These are phyloP conservation scores for Oligia latruncula DNA, from an alignment of 2,888 invertebrate species.

Conservation along the genomic window DNA sequence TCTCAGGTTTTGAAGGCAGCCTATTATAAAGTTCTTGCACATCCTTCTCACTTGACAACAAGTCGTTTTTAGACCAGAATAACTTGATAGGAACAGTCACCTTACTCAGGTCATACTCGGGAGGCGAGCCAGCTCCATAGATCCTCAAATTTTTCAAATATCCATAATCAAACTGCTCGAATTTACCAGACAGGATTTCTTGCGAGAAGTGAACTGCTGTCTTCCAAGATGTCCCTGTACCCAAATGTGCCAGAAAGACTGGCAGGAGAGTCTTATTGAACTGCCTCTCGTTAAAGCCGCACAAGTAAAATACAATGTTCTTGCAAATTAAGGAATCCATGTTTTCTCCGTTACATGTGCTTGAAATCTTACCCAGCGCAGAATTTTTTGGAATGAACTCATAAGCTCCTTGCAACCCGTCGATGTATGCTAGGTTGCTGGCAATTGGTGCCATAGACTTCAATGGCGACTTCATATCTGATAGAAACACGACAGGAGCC, in stretches of 20 bases:
- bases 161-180: constrained; percentile 93
- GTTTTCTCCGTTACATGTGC: constrained; percentile 89
- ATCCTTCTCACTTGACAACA: constrained; percentile 92
- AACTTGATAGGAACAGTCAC: constrained; percentile 91
- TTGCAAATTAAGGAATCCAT: constrained; percentile 91
- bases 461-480: constrained; percentile 92
- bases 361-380: constrained; percentile 89
- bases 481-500: constrained; percentile 92
- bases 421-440: constrained; percentile 90
- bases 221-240: constrained; percentile 94
- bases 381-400: constrained; percentile 93
- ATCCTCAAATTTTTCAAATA: constrained; percentile 85
- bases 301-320: constrained; percentile 92
- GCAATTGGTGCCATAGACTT: constrained; percentile 92
- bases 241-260: constrained; percentile 92
- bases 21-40: constrained; percentile 86
- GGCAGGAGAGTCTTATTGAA: constrained; percentile 93
- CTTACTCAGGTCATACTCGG: constrained; percentile 91
- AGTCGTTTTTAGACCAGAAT: constrained; percentile 93
- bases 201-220: constrained; percentile 93
- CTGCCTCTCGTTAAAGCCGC: constrained; percentile 92
- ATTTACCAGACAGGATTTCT: constrained; percentile 88
- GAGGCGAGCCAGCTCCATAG: constrained; percentile 90
- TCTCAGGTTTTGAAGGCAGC: constrained; percentile 86
- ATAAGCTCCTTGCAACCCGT: constrained; percentile 91